phyloP scores from a whole-genome alignment of 2,797 vertebrate species.

The Furcifer pardalis region DNA sequence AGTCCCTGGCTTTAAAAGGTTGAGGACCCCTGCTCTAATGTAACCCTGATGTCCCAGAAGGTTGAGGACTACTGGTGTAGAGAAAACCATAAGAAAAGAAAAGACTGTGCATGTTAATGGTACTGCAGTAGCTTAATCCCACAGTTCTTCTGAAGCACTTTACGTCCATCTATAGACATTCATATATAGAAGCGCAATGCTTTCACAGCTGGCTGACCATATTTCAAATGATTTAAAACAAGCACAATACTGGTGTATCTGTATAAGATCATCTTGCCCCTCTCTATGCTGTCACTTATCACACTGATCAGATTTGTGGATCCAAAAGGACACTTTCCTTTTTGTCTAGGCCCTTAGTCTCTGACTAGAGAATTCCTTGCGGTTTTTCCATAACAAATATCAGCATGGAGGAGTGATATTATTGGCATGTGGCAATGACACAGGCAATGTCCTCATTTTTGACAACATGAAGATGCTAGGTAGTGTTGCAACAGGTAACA shows the following conservation, averaged over 20 bases:
- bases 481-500: constrained; percentile 26
- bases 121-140: background rate
- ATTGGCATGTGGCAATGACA: background rate
- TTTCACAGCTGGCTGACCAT: background rate
- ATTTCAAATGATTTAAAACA: background rate
- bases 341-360: fast-evolving
- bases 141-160: too few relatives aligned
- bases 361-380: constrained; percentile 9
- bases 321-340: background rate
- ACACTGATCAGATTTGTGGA: background rate
- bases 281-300: background rate
- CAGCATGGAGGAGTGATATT: constrained; percentile 1
- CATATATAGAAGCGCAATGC: too few relatives aligned
- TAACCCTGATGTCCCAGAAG: too few relatives aligned
- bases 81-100: too few relatives aligned
- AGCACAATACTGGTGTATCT: background rate
- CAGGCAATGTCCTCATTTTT: background rate
- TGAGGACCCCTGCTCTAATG: too few relatives aligned
- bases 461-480: constrained; percentile 18
- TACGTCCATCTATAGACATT: too few relatives aligned
- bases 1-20: too few relatives aligned
- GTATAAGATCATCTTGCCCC: constrained; percentile 20
- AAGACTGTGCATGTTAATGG: too few relatives aligned
- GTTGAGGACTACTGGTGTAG: too few relatives aligned
- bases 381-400: constrained; percentile 27